Base-by-base conservation (phyloP, 2,113 vertebrate genomes). In the Phylloscopus whistleri region DNA sequence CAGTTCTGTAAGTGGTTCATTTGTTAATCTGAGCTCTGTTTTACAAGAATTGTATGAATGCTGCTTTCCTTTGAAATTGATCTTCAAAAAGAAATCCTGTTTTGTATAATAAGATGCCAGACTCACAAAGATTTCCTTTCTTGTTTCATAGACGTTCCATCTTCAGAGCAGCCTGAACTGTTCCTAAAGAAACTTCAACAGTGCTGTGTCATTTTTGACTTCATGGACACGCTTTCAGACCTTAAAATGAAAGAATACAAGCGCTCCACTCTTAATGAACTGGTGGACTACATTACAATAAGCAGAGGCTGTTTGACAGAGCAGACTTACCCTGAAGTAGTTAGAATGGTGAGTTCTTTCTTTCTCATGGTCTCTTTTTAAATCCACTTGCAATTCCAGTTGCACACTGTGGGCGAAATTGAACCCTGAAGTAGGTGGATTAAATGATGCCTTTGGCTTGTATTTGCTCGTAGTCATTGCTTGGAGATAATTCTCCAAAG, bases 241-340 rank as follows among this genome's bases (percentile, higher is more conserved):
- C 99, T 99, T 98, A 99, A 99, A 99, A 99, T 99, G 99, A 99
- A 99, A 98, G 99, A 99, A 98, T 99, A 99, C 98, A 99, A 99
- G 97, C 99, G 99, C 97, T 99, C 99, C 97, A 99, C 99, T 96
- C 99, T 99, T 98, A 99, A 99, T 96, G 99, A 99, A 98, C 98
- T 99, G 98, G 99, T 99, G 98, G 99, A 99, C 98, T 99, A 99
- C 98, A 99, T 99, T 98, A 99, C 99, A 95, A 99, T 99, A 98
- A 99, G 99, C 98, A 98, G 99, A 98, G 99, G 99, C 96, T 99
- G 99, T 98, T 98, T 99, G 98, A 99, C 99, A 89, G 99, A 99
- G 97, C 99, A 99, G 98, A 99, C 99, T 97, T 99, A 99, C 98
- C 99, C 99, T 72, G 99, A 99, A 98, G 99, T 99, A 96, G 99